Percentiles rank a stretch among this genome's conserved stretches.
Evolutionary conservation across 2,888 invertebrate genomes (phyloP).

Genomic region (Lasius platythorax): DNA sequence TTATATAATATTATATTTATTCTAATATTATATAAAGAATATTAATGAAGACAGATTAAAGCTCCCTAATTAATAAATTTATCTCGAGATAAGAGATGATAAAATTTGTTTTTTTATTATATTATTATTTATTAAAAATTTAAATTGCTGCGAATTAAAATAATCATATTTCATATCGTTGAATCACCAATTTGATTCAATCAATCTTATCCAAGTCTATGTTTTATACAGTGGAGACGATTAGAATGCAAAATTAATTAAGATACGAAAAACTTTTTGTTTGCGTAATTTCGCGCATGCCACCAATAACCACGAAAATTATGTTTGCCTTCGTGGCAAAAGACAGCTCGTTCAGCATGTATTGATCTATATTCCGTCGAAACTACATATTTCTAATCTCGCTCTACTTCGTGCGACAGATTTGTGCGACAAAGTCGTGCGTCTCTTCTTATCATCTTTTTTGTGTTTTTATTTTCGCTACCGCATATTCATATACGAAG

Average conservation of each 20-base stretch:
- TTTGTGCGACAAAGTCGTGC: slow-evolving; percentile 30
- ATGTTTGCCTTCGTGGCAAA: neutral
- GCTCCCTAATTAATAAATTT: neutral
- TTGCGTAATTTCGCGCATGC: neutral
- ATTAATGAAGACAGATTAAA: neutral
- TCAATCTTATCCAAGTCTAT: neutral
- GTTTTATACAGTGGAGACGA: neutral
- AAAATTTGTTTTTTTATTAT: neutral
- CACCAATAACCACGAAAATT: neutral
- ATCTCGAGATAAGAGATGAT: neutral
- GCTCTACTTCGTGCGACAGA: slow-evolving; percentile 26
- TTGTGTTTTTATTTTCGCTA: slow-evolving; percentile 7
- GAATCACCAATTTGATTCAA: neutral
- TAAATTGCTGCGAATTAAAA: neutral
- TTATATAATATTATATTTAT: neutral
- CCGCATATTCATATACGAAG: neutral
- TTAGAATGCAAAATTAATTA: neutral
- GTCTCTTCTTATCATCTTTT: slow-evolving; percentile 25
- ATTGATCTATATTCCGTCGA: neutral
- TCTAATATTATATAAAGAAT: neutral
- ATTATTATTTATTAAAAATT: neutral
- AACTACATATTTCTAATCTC: slow-evolving; percentile 27
- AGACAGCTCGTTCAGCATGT: neutral
- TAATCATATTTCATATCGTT: neutral
- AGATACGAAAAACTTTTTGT: neutral